Conservation (phyloP, 2,888 invertebrate species). For the Zaprionus bogoriensis region DNA sequence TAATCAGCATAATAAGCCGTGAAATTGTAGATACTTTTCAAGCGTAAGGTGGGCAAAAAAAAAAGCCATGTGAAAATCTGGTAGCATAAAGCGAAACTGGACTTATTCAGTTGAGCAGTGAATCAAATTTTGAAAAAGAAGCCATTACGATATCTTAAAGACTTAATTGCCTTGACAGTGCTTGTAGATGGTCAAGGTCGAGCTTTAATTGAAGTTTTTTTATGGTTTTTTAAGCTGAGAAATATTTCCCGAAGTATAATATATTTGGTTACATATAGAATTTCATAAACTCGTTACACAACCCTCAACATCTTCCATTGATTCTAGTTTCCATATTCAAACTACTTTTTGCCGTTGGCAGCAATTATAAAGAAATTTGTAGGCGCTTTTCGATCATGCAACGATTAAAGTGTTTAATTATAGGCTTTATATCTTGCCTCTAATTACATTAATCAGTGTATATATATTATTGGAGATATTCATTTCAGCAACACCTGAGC, state of each 20-base stretch:
- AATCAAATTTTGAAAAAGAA: background rate
- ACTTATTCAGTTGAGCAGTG: background rate
- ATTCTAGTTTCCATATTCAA: conserved; percentile 5
- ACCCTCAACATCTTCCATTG: background rate
- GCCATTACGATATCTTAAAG: background rate
- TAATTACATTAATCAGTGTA: conserved; percentile 6
- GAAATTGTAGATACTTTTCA: conserved; percentile 67
- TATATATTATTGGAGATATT: background rate
- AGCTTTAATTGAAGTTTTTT: too few relatives aligned
- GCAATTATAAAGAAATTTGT: conserved; percentile 4
- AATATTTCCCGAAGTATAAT: background rate
- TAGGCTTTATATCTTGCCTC: background rate
- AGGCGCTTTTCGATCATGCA: background rate
- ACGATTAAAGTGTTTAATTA: background rate
- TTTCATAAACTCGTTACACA: background rate
- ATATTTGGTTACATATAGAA: too few relatives aligned
- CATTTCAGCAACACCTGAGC: background rate
- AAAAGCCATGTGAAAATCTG: conserved; percentile 21
- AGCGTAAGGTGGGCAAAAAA: conserved; percentile 20
- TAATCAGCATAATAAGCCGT: conserved; percentile 69
- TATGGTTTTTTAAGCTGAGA: background rate
- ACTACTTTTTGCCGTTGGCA: conserved; percentile 1
- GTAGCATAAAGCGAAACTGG: too few relatives aligned
- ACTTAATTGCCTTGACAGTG: background rate
- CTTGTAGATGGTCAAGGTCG: background rate